Evolutionary conservation across 2,113 vertebrate genomes (phyloP), one percentile per base, ranked within the genome.

Genomic region (Scopus umbretta): DNA sequence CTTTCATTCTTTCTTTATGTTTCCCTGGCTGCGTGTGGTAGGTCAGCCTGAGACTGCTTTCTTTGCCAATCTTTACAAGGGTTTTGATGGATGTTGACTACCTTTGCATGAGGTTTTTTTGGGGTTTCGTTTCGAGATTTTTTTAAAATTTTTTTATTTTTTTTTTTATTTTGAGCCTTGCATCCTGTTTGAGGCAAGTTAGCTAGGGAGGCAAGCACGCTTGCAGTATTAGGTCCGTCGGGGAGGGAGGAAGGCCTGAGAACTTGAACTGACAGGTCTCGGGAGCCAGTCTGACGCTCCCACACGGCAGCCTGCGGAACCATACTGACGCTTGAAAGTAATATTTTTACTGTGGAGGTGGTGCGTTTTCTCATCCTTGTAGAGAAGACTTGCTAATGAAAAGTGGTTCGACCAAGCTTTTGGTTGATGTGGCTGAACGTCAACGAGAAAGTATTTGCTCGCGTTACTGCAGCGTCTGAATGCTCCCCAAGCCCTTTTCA

Each of bases 241-340:
- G 68, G 70, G 43, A 62, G 26, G 49, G 25, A 29, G 74, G 34
- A 56, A 50, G 36, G 42, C 7, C 5, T 13, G 36, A 49, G 53
- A 20, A 36, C 0, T 2, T 13, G 16, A 34, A 21, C 29, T 7
- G 27, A 5, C 22, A 25, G n/a, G 13, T 80, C 74, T 32, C 1
- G 10, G 16, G 12, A 49, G 42, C 59, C 55, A 12, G 15, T 6
- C 14, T 11, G 40, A 17, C 32, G 3, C 7, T 38, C 20, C 38
- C 29, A 1, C 17, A 10, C 40, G 82, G 38, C 59, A 73, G 45
- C 25, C 49, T 42, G 55, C 26, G n/a, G 56, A 71, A 21, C 65
- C 20, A 18, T 13, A 2, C 22, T 30, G 32, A 30, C 1, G 2
- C 43, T 25, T 13, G 30, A 16, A 17, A 23, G n/a, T 13, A 9